Conservation (phyloP, 2,113 vertebrate genomes). For the Camelus dromedarius region DNA sequence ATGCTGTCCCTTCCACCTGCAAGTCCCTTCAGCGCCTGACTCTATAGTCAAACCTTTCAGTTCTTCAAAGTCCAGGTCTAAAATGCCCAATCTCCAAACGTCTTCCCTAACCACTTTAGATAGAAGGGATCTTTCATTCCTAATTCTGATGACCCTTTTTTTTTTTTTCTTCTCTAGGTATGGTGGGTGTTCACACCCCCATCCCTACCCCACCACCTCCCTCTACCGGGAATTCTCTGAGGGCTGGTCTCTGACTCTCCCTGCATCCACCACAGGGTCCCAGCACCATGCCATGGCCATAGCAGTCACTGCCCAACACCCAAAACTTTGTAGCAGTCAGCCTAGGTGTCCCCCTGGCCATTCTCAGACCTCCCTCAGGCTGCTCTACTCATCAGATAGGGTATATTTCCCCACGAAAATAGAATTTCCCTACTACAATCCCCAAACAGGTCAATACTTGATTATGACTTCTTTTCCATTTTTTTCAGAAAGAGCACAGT, state of each 20-base stretch:
- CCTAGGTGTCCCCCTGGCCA: neutral
- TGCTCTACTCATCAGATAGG: neutral
- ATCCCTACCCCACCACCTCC: neutral
- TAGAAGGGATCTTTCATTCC: neutral
- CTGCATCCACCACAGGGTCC: neutral
- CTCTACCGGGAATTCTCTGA: neutral
- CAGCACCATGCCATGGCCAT: neutral
- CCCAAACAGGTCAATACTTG: neutral
- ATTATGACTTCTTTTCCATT: neutral
- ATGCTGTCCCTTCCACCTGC: neutral
- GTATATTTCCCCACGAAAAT: neutral
- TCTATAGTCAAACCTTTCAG: neutral
- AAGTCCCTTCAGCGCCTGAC: rapidly evolving
- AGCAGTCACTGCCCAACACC: neutral
- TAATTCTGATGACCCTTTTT: neutral
- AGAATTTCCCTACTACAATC: neutral
- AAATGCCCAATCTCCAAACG: neutral
- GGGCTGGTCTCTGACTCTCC: neutral
- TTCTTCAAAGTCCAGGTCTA: neutral
- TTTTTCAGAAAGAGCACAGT: neutral
- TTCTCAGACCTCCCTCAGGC: neutral
- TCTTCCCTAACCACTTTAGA: neutral
- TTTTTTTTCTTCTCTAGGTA: neutral
- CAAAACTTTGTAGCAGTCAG: neutral
- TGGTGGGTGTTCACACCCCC: neutral